Percentiles rank a stretch among this genome's conserved stretches.
Evolutionary conservation across 2,888 invertebrate species (phyloP).

Genomic region (Palloptera scutellata): DNA sequence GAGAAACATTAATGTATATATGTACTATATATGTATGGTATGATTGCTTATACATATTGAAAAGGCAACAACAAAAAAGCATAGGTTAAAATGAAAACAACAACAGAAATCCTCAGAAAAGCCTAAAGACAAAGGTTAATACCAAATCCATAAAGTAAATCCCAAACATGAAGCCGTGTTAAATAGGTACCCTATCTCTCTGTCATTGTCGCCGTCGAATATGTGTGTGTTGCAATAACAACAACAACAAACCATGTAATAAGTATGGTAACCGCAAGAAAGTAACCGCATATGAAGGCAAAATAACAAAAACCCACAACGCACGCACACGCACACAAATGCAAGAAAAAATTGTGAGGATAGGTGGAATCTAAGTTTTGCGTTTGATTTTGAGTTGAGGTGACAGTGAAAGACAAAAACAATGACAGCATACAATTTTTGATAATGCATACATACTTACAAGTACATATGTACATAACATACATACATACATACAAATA

Average conservation of each 20-base stretch:
- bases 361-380: not conserved
- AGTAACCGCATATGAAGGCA: not conserved
- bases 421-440: not conserved
- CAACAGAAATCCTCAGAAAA: not conserved
- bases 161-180: constrained; percentile 12
- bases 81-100: not conserved
- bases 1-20: too few species aligned
- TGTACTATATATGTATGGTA: too few species aligned
- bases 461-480: not conserved
- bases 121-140: constrained; percentile 2
- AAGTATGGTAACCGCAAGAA: not conserved
- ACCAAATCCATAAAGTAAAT: constrained; percentile 32
- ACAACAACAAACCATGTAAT: constrained; percentile 18
- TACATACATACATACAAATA: not conserved
- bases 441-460: not conserved
- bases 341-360: not conserved
- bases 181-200: not conserved
- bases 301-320: not conserved
- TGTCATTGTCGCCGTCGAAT: not conserved
- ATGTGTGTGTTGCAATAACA: constrained; percentile 6
- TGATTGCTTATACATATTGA: too few species aligned
- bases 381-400: too few species aligned
- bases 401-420: too few species aligned
- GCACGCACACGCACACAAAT: not conserved
- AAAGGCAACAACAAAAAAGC: not conserved